A percentile compares a stretch with the other conserved stretches of the same genome.
Conservation (phyloP, 2,113 vertebrate species). For the Ptyas mucosa region DNA sequence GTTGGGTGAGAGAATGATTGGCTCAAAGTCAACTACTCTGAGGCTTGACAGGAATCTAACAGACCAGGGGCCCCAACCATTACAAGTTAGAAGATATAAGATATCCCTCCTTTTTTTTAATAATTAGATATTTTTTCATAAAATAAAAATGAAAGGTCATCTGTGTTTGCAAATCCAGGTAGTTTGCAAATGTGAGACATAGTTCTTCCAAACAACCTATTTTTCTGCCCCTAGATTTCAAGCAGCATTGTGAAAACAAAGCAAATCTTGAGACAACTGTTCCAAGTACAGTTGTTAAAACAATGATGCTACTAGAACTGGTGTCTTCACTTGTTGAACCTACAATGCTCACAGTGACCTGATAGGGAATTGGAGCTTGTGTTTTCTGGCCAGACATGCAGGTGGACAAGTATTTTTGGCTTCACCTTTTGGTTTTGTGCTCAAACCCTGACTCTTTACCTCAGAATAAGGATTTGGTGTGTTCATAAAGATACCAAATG, state of each 20-base stretch:
- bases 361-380: not conserved
- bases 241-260: not conserved
- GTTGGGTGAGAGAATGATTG: not conserved
- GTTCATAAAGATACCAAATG: not conserved
- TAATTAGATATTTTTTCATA: not conserved
- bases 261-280: not conserved
- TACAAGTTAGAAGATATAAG: not conserved
- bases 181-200: not conserved
- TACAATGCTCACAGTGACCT: not conserved
- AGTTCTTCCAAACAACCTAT: not conserved
- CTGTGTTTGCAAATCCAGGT: not conserved
- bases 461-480: not conserved
- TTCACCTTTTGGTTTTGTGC: not conserved
- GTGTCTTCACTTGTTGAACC: not conserved
- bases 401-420: not conserved
- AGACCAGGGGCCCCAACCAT: not conserved
- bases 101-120: not conserved
- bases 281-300: not conserved
- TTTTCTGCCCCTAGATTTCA: not conserved
- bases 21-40: not conserved
- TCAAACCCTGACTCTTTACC: not conserved
- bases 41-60: not conserved
- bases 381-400: not conserved
- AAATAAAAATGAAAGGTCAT: not conserved
- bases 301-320: not conserved